Evolutionary conservation across 1,140 invertebrate species (phyloP).

Genomic region (Notospermus geniculatus): DNA sequence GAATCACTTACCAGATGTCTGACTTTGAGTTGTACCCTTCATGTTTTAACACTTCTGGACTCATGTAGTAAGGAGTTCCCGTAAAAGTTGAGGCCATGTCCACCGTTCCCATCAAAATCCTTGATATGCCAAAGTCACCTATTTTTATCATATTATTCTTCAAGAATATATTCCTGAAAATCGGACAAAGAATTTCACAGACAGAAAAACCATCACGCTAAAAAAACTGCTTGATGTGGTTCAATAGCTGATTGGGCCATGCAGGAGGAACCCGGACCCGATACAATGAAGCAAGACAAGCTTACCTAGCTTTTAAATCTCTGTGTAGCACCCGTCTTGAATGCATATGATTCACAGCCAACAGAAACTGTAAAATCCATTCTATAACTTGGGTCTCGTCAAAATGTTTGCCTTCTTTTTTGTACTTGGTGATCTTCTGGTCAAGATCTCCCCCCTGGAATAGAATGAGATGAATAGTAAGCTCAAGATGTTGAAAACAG

Average conservation of each 20-base stretch:
- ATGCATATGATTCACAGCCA: conserved; percentile 56
- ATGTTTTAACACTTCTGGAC: conserved; percentile 56
- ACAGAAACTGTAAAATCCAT: conserved; percentile 55
- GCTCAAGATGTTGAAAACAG: too few species aligned
- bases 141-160: conserved; percentile 53
- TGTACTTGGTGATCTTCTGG: conserved; percentile 42
- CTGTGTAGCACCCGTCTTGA: conserved; percentile 51
- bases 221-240: too few species aligned
- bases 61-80: conserved; percentile 56
- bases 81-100: conserved; percentile 55
- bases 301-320: conserved; percentile 55
- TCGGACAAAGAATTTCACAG: conserved; percentile 3
- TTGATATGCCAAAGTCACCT: conserved; percentile 55
- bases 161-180: conserved; percentile 55
- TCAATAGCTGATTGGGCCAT: too few species aligned
- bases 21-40: conserved; percentile 56
- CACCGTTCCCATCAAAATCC: conserved; percentile 50
- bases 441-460: conserved; percentile 55
- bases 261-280: too few species aligned
- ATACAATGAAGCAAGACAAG: too few species aligned
- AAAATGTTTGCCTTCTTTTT: conserved; percentile 40
- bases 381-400: conserved; percentile 48
- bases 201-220: too few species aligned
- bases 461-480: neutral
- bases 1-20: conserved; percentile 47